Evolutionary conservation across 2,113 vertebrate genomes (phyloP).

Genomic region (Neoarius graeffei): DNA sequence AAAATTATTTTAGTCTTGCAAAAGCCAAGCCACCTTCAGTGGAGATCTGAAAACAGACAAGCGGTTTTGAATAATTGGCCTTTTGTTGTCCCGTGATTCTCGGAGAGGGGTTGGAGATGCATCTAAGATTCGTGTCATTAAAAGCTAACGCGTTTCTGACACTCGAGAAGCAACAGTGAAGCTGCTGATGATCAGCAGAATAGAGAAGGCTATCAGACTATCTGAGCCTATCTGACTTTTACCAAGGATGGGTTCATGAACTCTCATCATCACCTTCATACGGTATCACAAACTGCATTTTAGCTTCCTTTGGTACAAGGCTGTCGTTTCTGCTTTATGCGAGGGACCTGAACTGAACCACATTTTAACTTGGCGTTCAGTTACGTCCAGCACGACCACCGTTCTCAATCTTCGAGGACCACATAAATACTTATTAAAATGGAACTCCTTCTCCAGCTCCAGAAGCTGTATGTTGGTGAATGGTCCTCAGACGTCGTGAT

Average conservation of each 20-base stretch:
- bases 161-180: constrained; percentile 80
- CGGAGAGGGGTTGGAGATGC: constrained; percentile 86
- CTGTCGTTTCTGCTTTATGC: constrained; percentile 93
- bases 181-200: constrained; percentile 21
- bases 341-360: constrained; percentile 84
- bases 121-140: constrained; percentile 93
- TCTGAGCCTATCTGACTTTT: too few relatives aligned
- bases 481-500: constrained; percentile 76
- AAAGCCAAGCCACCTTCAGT: constrained; percentile 78
- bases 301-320: constrained; percentile 83
- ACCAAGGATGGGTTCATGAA: constrained; percentile 76
- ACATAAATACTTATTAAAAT: constrained; percentile 88
- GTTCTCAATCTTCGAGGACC: constrained; percentile 81
- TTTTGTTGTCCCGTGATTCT: constrained; percentile 86
- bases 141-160: constrained; percentile 80
- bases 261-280: constrained; percentile 59
- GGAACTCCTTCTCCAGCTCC: constrained; percentile 96
- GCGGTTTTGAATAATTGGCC: constrained; percentile 73
- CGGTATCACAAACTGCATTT: constrained; percentile 78
- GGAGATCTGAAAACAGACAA: constrained; percentile 52
- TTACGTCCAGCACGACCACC: constrained; percentile 89
- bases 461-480: constrained; percentile 96
- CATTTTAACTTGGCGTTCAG: constrained; percentile 94
- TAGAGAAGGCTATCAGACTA: too few relatives aligned
- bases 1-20: constrained; percentile 87